These are phyloP conservation scores for Paracanthobrama guichenoti DNA, from an alignment of 2,113 vertebrate genomes.

Conservation along the genomic window DNA sequence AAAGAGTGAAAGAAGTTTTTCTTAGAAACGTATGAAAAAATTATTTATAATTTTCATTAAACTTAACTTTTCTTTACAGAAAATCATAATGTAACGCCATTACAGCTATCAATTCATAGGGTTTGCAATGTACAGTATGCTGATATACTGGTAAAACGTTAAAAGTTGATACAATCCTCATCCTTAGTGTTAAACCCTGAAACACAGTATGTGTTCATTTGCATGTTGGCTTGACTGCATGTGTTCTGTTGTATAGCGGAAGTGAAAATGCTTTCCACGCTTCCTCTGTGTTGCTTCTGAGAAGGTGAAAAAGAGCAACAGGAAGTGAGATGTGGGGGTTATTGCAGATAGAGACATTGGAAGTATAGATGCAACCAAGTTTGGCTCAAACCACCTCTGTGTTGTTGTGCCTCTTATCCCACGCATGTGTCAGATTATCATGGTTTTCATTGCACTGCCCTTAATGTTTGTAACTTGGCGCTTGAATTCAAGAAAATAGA, in stretches of 20 bases:
- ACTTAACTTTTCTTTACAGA: neutral
- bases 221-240: slow-evolving; percentile 26
- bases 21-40: neutral
- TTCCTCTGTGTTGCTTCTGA: slow-evolving; percentile 65
- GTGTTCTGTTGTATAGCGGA: slow-evolving; percentile 49
- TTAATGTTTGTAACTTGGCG: neutral
- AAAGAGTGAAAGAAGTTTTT: neutral
- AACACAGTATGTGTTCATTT: neutral
- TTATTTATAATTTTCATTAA: neutral
- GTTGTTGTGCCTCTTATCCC: neutral
- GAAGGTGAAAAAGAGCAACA: slow-evolving; percentile 56
- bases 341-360: slow-evolving; percentile 44
- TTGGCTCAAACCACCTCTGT: neutral
- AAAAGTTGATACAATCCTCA: neutral
- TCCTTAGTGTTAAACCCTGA: neutral
- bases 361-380: slow-evolving; percentile 35
- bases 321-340: slow-evolving; percentile 44
- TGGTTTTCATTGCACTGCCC: neutral
- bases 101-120: neutral
- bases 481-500: neutral
- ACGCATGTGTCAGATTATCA: neutral
- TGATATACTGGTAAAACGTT: neutral
- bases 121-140: neutral
- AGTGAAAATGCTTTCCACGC: slow-evolving; percentile 58
- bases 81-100: neutral